phyloP scores from a whole-genome alignment of 2,888 invertebrate species.

The Papilio protenor region DNA sequence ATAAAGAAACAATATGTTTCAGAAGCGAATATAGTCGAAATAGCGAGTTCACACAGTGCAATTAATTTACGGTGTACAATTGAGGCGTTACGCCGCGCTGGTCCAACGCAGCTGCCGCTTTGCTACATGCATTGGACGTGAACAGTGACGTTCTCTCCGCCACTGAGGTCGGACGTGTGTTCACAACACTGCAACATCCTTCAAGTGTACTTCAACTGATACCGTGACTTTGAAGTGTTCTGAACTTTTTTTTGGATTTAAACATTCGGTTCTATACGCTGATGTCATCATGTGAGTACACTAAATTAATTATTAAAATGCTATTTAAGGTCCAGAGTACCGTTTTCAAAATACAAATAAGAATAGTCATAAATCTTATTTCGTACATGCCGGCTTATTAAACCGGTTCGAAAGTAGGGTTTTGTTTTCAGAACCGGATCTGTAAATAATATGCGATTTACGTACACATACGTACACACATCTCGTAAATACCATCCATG shows the following conservation, averaged over 20 bases:
- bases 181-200: conserved; percentile 15
- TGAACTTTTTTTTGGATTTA: conserved; percentile 34
- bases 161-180: conserved; percentile 65
- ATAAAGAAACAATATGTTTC: too few relatives aligned
- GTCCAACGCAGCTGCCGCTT: conserved; percentile 30
- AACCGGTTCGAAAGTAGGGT: conserved; percentile 79
- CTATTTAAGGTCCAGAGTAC: neutral
- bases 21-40: neutral
- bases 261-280: conserved; percentile 1
- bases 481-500: conserved; percentile 46
- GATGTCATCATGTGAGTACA: conserved; percentile 40
- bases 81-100: conserved; percentile 9
- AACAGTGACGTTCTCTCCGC: conserved; percentile 67
- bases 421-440: conserved; percentile 74
- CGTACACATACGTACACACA: conserved; percentile 50
- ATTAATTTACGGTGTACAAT: conserved; percentile 23
- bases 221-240: conserved; percentile 41
- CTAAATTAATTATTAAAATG: conserved; percentile 7
- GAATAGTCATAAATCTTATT: conserved; percentile 38
- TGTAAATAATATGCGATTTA: conserved; percentile 57
- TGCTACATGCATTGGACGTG: conserved; percentile 43
- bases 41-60: conserved; percentile 15
- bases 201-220: conserved; percentile 15
- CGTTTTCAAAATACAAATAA: conserved; percentile 10
- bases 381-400: conserved; percentile 52